Conservation (phyloP, 2,113 vertebrate genomes). For the Herpailurus yagouaroundi region DNA sequence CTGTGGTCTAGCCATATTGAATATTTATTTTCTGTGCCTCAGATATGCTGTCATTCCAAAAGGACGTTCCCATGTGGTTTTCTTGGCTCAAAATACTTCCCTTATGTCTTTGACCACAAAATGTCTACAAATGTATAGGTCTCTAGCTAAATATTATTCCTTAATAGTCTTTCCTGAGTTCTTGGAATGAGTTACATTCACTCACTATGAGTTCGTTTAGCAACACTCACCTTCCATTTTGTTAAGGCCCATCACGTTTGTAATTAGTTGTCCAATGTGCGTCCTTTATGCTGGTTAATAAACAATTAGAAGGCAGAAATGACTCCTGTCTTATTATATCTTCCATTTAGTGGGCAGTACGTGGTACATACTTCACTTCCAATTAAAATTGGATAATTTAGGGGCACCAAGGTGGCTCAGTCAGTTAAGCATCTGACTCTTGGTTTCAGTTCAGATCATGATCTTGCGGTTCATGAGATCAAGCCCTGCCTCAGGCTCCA, state of each 20-base stretch:
- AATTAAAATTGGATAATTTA: not conserved
- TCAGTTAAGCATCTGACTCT: too few relatives aligned
- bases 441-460: too few relatives aligned
- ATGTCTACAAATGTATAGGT: not conserved
- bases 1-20: too few relatives aligned
- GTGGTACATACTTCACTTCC: not conserved
- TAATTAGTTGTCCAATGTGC: not conserved
- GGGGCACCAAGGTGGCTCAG: too few relatives aligned
- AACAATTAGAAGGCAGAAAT: not conserved
- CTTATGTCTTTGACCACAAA: not conserved
- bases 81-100: not conserved
- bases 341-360: not conserved
- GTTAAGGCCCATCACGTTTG: not conserved
- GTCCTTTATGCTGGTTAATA: not conserved
- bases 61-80: not conserved
- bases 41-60: not conserved
- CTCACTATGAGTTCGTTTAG: not conserved
- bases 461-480: too few relatives aligned
- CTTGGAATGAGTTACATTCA: not conserved
- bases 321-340: not conserved
- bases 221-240: not conserved
- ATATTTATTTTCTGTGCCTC: not conserved
- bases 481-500: too few relatives aligned
- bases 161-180: not conserved
- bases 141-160: not conserved